A percentile compares a stretch with the other conserved stretches of the same genome.
phyloP scores from a whole-genome alignment of 1,140 invertebrate species.

The Drosophila aff. region DNA sequence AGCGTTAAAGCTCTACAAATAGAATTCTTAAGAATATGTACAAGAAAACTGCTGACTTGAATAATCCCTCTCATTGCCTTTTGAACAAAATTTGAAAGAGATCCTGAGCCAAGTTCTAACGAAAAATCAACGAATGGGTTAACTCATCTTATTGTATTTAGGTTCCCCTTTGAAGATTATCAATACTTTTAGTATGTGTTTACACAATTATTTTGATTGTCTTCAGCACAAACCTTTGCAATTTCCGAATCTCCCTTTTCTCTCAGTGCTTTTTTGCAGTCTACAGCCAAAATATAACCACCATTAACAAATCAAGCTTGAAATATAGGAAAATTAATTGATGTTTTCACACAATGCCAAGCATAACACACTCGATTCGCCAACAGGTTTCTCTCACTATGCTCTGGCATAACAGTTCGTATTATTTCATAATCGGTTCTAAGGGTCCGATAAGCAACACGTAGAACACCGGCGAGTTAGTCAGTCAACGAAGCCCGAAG shows the following conservation, averaged over 20 bases:
- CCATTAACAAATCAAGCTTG: conserved; percentile 3
- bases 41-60: no score
- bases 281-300: neutral
- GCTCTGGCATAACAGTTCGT: conserved; percentile 4
- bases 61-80: no score
- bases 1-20: no score
- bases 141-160: no score
- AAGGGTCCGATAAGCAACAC: neutral
- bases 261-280: neutral
- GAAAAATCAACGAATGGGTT: no score
- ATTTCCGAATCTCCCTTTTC: neutral
- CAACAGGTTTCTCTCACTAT: conserved; percentile 24
- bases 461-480: conserved; percentile 16
- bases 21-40: no score
- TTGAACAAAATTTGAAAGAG: no score
- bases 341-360: conserved; percentile 16
- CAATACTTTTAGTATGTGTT: no score
- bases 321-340: conserved; percentile 5
- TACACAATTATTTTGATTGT: no score
- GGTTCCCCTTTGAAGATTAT: no score
- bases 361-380: neutral
- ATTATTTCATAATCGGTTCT: conserved; percentile 41
- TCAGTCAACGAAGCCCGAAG: conserved; percentile 30
- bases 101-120: no score
- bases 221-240: no score